Percentiles rank a stretch among this genome's conserved stretches.
Conservation (phyloP, 2,113 vertebrate genomes). For the Antigone vipio region DNA sequence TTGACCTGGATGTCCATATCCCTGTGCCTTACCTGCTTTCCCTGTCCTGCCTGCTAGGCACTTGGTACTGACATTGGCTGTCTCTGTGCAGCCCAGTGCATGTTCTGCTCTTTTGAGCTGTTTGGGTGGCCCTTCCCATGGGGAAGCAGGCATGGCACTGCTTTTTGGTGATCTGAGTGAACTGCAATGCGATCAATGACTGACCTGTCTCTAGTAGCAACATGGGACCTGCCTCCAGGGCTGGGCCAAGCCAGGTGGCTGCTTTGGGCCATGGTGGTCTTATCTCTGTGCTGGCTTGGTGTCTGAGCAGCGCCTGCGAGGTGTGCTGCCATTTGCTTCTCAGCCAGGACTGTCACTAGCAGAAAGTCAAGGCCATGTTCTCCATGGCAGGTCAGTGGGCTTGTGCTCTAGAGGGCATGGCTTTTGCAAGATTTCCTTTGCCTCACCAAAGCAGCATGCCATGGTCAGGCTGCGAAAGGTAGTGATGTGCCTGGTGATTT, state of each 20-base stretch:
- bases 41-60: neutral
- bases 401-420: neutral
- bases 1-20: neutral
- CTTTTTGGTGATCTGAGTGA: neutral
- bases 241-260: neutral
- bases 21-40: neutral
- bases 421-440: neutral
- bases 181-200: rapidly evolving
- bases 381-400: rapidly evolving
- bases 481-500: neutral
- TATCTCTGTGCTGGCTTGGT: neutral
- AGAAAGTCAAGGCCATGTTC: neutral
- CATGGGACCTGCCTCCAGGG: neutral
- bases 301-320: neutral
- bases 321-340: neutral
- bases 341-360: neutral
- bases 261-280: neutral
- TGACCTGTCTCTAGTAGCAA: neutral
- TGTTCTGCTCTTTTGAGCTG: neutral
- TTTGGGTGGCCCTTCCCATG: neutral
- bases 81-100: neutral
- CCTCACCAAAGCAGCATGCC: neutral
- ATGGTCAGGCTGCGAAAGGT: neutral
- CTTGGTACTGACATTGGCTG: neutral
- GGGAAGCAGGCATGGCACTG: neutral